Conservation (phyloP, 2,888 invertebrate species). For the Rhaphigaster nebulosa region DNA sequence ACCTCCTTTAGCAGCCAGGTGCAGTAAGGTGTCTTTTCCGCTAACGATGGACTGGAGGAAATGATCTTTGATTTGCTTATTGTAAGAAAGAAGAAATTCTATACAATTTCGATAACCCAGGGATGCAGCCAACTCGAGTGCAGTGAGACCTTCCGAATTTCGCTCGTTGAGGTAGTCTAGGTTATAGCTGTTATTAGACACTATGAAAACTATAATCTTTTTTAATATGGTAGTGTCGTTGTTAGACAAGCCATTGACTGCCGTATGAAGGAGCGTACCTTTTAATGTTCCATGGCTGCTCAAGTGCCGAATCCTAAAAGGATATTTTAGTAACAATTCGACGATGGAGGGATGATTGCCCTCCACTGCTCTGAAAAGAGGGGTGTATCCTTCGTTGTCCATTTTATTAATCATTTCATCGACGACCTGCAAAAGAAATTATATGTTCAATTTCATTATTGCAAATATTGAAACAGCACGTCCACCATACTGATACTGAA, state of each 20-base stretch:
- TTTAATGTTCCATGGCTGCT: background rate
- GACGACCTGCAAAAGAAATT: background rate
- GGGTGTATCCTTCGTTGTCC: conserved; percentile 11
- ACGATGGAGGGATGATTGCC: background rate
- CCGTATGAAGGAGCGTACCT: background rate
- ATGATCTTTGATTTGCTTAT: background rate
- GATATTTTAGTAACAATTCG: background rate
- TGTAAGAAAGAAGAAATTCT: conserved; percentile 6
- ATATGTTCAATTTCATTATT: background rate
- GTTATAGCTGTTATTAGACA: background rate
- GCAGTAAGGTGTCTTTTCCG: background rate
- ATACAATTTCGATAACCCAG: background rate
- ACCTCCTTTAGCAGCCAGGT: conserved; percentile 5
- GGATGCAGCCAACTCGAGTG: background rate
- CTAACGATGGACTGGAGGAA: background rate
- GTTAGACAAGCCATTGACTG: background rate
- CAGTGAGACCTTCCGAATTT: background rate
- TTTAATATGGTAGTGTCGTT: background rate
- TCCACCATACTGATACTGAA: no score
- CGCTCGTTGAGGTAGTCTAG: conserved; percentile 5
- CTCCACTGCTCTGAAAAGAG: conserved; percentile 24
- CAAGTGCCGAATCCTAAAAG: background rate
- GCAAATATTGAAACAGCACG: no score
- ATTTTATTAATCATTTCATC: background rate
- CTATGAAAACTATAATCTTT: conserved; percentile 2